Conservation (phyloP, 2,888 invertebrate species). For the Acronicta leporina region DNA sequence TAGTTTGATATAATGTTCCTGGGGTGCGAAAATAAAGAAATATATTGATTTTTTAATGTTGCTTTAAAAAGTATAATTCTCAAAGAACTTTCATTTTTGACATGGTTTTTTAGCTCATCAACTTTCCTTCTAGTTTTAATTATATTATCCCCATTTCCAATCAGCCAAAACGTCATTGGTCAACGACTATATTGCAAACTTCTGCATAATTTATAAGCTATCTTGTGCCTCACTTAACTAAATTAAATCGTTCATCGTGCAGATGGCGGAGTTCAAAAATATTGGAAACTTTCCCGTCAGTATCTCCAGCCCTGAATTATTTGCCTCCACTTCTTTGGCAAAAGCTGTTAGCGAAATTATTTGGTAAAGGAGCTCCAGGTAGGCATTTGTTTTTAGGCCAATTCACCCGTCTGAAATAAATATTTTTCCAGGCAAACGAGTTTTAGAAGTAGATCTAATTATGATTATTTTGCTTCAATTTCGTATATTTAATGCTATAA, state of each 20-base stretch:
- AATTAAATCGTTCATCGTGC: slow-evolving; percentile 72
- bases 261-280: slow-evolving; percentile 71
- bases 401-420: slow-evolving; percentile 43
- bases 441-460: background rate
- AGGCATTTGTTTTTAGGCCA: slow-evolving; percentile 45
- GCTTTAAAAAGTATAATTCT: too few species aligned
- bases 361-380: slow-evolving; percentile 46
- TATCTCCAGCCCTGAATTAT: slow-evolving; percentile 53
- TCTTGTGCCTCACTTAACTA: slow-evolving; percentile 74
- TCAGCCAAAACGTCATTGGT: slow-evolving; percentile 51
- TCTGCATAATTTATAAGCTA: slow-evolving; percentile 68
- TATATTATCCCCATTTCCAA: slow-evolving; percentile 51
- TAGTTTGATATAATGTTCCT: too few species aligned
- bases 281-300: slow-evolving; percentile 64
- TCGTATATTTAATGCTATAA: slow-evolving; percentile 3
- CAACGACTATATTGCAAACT: slow-evolving; percentile 54
- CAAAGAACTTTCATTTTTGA: too few species aligned
- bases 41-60: too few species aligned
- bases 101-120: too few species aligned
- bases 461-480: slow-evolving; percentile 17
- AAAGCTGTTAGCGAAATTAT: slow-evolving; percentile 53
- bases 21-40: too few species aligned
- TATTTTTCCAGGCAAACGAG: slow-evolving; percentile 22
- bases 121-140: slow-evolving; percentile 36
- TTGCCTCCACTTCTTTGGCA: slow-evolving; percentile 50